These are phyloP conservation scores for Drosophila suboccidentalis DNA, from an alignment of 2,888 invertebrate species.

Conservation along the genomic window DNA sequence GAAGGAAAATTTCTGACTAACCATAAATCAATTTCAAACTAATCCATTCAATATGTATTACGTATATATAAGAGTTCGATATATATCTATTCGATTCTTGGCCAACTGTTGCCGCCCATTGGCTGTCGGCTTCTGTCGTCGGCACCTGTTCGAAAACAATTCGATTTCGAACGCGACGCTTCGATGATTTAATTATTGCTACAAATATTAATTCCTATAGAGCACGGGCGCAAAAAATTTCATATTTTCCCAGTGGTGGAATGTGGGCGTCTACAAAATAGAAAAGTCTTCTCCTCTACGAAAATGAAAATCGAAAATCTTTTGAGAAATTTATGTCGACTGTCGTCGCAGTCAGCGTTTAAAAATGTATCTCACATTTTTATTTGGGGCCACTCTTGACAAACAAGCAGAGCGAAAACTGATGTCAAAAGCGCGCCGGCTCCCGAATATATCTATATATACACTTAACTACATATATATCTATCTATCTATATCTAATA, in stretches of 20 bases:
- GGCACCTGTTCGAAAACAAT: constrained; percentile 79
- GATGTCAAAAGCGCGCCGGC: constrained; percentile 74
- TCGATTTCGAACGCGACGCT: constrained; percentile 66
- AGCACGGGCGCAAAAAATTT: constrained; percentile 43
- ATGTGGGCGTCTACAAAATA: constrained; percentile 60
- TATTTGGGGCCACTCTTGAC: constrained; percentile 38
- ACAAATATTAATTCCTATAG: constrained; percentile 40
- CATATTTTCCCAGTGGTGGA: constrained; percentile 3
- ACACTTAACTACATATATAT: constrained; percentile 21
- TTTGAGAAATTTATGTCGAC: constrained; percentile 54
- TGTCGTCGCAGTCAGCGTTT: constrained; percentile 36
- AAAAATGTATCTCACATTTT: constrained; percentile 32
- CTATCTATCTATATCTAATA: constrained; percentile 17
- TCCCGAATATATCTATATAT: constrained; percentile 16
- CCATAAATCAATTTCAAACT: constrained; percentile 20
- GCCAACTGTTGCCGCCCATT: constrained; percentile 73
- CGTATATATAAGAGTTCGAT: constrained; percentile 14
- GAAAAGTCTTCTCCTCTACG: constrained; percentile 9
- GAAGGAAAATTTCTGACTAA: background rate
- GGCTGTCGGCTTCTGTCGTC: constrained; percentile 44
- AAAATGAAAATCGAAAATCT: constrained; percentile 30
- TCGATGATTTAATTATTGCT: constrained; percentile 79
- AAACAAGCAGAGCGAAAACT: constrained; percentile 54
- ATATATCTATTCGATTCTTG: constrained; percentile 27
- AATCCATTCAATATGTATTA: constrained; percentile 8